These are phyloP conservation scores for Protobothrops flavoviridis DNA, from an alignment of 2,113 vertebrate species.

Conservation along the genomic window DNA sequence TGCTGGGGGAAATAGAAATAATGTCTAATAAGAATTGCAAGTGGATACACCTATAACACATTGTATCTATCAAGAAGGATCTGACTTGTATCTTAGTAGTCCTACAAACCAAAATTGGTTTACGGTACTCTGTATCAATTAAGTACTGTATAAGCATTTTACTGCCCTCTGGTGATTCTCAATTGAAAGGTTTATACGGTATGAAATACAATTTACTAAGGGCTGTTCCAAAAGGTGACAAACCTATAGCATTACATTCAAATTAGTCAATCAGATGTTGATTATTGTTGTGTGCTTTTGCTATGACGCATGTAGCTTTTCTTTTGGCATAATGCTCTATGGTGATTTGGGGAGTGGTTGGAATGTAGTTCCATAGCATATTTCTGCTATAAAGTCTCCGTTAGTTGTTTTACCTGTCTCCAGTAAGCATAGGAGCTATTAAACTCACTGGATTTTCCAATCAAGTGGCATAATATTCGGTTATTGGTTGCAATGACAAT, in stretches of 20 bases:
- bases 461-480: neutral
- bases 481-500: neutral
- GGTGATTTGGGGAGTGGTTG: slow-evolving; percentile 20
- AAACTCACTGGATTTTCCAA: neutral
- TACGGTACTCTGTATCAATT: neutral
- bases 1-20: neutral
- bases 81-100: neutral
- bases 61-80: neutral
- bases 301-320: neutral
- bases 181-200: neutral
- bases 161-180: neutral
- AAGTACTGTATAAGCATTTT: neutral
- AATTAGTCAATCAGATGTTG: neutral
- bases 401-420: neutral
- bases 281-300: neutral
- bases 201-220: neutral
- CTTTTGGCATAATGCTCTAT: neutral
- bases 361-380: slow-evolving; percentile 5
- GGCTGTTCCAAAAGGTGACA: neutral
- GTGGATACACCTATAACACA: neutral
- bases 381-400: neutral
- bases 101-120: neutral
- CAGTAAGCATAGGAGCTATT: neutral
- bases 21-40: neutral
- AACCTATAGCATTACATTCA: neutral